Conservation (phyloP, 2,797 vertebrate genomes). For the Lutra lutra region DNA sequence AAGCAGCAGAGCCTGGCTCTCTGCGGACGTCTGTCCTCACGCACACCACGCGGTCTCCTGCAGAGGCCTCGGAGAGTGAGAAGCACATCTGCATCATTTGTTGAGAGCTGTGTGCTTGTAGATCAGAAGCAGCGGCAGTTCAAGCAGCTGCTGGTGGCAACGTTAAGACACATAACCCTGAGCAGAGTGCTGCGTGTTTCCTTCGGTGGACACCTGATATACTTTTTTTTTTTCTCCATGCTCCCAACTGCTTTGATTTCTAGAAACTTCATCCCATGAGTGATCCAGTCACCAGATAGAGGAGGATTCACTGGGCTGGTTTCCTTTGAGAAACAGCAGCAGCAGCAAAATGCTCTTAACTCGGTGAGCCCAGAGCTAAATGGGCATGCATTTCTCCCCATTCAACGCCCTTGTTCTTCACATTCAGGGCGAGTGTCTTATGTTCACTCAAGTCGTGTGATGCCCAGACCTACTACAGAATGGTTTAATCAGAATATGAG, state of each 20-base stretch:
- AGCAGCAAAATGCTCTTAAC: not conserved
- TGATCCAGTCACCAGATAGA: not conserved
- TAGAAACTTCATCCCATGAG: not conserved
- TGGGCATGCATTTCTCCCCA: fast-evolving
- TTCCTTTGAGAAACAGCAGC: not conserved
- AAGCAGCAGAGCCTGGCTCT: not conserved
- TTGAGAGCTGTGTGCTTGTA: fast-evolving
- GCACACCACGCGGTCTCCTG: fast-evolving
- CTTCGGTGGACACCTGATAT: not conserved
- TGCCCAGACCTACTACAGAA: not conserved
- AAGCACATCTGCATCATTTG: no score
- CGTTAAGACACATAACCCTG: not conserved
- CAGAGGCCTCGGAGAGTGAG: not conserved
- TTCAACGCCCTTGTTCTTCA: fast-evolving
- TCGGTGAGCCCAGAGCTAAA: not conserved
- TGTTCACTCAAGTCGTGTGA: not conserved
- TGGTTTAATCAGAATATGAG: not conserved
- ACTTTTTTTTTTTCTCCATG: fast-evolving
- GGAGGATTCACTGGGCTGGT: not conserved
- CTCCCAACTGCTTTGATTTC: not conserved
- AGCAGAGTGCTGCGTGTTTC: not conserved
- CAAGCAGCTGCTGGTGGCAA: not conserved
- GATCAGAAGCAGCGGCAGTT: not conserved
- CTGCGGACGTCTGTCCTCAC: fast-evolving
- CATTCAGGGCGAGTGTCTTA: fast-evolving